phyloP scores from a whole-genome alignment of 2,888 invertebrate genomes.

The Magallana nippona region DNA sequence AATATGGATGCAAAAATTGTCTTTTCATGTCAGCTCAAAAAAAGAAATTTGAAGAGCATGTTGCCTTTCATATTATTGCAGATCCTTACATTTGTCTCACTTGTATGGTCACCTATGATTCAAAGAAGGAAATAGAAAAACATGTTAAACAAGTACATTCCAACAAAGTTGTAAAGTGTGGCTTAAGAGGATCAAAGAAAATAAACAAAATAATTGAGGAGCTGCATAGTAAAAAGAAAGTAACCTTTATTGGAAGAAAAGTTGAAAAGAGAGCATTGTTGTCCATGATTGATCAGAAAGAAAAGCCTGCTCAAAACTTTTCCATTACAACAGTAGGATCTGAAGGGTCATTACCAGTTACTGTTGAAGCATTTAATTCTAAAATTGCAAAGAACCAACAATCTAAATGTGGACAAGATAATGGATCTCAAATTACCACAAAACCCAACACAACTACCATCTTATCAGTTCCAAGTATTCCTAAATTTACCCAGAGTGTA shows the following conservation, averaged over 20 bases:
- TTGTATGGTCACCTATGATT: constrained; percentile 58
- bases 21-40: constrained; percentile 27
- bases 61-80: constrained; percentile 59
- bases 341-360: neutral
- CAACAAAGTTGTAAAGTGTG: constrained; percentile 57
- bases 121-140: constrained; percentile 54
- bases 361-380: neutral
- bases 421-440: too few species aligned
- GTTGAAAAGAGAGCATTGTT: constrained; percentile 37
- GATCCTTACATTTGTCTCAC: constrained; percentile 62
- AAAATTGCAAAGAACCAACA: neutral
- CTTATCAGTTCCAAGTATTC: constrained; percentile 30
- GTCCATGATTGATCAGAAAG: constrained; percentile 22
- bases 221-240: constrained; percentile 46
- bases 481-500: neutral
- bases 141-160: constrained; percentile 59
- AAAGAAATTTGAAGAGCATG: constrained; percentile 63
- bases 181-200: constrained; percentile 60
- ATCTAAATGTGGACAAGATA: neutral
- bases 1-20: constrained; percentile 46
- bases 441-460: neutral
- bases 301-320: neutral
- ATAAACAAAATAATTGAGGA: constrained; percentile 55
- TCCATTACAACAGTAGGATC: neutral
- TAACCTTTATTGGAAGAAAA: constrained; percentile 52